phyloP scores from a whole-genome alignment of 2,888 invertebrate species.

The Patella caerulea region DNA sequence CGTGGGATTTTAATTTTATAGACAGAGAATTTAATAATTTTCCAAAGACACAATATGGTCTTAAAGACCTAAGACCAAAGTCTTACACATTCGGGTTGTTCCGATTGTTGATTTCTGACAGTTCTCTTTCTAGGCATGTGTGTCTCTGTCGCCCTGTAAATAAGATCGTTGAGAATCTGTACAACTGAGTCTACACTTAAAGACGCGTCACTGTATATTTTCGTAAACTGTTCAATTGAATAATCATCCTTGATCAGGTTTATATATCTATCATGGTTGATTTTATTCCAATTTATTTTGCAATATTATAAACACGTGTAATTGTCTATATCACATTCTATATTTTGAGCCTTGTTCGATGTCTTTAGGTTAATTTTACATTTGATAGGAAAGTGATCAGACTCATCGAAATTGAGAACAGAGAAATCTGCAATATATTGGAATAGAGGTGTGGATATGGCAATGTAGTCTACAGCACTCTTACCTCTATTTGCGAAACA shows the following conservation, averaged over 20 bases:
- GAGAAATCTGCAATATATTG: not conserved
- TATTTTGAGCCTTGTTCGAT: not conserved
- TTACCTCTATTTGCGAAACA: not conserved
- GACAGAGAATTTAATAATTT: too few relatives aligned
- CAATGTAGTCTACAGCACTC: constrained; percentile 3
- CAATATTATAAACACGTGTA: not conserved
- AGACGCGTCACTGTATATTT: not conserved
- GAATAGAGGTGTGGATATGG: not conserved
- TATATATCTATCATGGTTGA: not conserved
- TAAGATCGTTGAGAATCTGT: not conserved
- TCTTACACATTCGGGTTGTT: too few relatives aligned
- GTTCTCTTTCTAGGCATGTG: not conserved
- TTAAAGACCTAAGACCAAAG: too few relatives aligned
- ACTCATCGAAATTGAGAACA: not conserved
- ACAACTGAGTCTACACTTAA: constrained; percentile 1
- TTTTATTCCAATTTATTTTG: not conserved
- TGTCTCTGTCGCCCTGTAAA: not conserved
- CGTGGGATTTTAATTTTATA: too few relatives aligned
- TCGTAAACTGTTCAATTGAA: not conserved
- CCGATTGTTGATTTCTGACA: not conserved
- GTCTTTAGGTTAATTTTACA: not conserved
- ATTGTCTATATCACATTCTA: not conserved
- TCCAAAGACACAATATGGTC: too few relatives aligned
- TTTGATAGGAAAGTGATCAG: constrained; percentile 8
- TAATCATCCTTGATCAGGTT: not conserved